Conservation (phyloP, 2,888 invertebrate genomes). For the Catocala sponsa region DNA sequence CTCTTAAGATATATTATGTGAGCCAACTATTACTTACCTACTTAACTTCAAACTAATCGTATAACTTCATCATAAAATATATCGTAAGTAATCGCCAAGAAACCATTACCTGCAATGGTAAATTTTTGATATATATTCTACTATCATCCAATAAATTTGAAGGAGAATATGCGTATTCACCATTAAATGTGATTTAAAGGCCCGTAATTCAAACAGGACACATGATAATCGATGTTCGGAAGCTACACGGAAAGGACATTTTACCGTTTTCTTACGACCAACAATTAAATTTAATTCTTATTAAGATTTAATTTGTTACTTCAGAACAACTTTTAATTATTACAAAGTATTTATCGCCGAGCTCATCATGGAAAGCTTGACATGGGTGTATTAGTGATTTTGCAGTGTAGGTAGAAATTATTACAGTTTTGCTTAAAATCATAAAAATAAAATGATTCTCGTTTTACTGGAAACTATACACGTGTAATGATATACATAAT, state of each 20-base stretch:
- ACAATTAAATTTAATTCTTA: constrained; percentile 47
- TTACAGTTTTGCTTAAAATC: too few relatives aligned
- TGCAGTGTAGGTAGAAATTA: not conserved
- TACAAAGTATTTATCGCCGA: not conserved
- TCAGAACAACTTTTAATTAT: not conserved
- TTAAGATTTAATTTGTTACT: constrained; percentile 16
- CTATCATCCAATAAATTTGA: constrained; percentile 75
- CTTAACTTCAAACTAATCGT: constrained; percentile 42
- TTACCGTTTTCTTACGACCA: constrained; percentile 48
- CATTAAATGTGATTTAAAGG: constrained; percentile 83
- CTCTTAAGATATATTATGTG: too few relatives aligned
- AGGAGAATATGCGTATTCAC: constrained; percentile 81
- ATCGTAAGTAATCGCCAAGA: constrained; percentile 53
- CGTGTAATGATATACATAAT: not conserved
- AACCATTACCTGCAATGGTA: constrained; percentile 62
- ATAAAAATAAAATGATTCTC: too few relatives aligned
- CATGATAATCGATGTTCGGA: constrained; percentile 71
- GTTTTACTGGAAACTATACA: not conserved
- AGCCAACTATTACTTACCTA: constrained; percentile 20
- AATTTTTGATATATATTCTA: constrained; percentile 74
- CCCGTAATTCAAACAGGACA: constrained; percentile 74
- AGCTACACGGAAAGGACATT: constrained; percentile 66
- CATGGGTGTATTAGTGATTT: not conserved
- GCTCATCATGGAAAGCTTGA: not conserved
- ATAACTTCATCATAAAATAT: constrained; percentile 48